Percentiles rank a stretch among this genome's conserved stretches.
Evolutionary conservation across 2,113 vertebrate genomes (phyloP).

Genomic region (Oryzias celebensis): DNA sequence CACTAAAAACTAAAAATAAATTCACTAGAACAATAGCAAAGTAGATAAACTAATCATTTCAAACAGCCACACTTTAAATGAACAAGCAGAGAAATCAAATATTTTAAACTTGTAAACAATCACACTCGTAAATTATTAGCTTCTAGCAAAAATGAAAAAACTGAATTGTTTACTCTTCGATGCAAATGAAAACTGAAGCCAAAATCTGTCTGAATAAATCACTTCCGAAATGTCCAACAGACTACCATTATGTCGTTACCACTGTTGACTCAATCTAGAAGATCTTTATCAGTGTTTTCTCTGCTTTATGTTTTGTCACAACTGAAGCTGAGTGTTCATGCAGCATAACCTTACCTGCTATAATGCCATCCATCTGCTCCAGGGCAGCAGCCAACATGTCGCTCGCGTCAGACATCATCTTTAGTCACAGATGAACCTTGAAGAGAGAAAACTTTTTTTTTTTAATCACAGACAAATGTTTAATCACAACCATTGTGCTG

Average conservation of each 20-base stretch:
- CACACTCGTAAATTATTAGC: no score
- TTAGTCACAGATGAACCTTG: conserved; percentile 61
- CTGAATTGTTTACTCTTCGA: no score
- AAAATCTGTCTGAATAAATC: no score
- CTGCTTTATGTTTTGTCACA: not conserved
- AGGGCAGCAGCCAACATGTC: conserved; percentile 97
- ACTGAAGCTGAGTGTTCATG: no score
- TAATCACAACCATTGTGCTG: not conserved
- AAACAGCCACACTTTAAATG: no score
- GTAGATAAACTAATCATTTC: no score
- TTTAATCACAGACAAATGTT: not conserved
- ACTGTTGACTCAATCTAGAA: conserved; percentile 19
- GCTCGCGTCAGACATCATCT: conserved; percentile 98
- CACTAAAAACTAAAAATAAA: not conserved
- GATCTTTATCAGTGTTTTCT: not conserved
- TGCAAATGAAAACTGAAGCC: no score
- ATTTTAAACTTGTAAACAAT: no score
- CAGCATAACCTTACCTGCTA: conserved; percentile 84
- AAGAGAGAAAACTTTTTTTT: conserved; percentile 1
- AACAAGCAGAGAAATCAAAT: no score
- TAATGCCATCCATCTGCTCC: conserved; percentile 99
- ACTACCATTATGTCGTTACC: conserved; percentile 16
- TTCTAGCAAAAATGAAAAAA: no score
- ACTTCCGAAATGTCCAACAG: conserved; percentile 53
- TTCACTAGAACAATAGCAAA: not conserved